Conservation (phyloP, 35 echinoderm and acorn worm genomes). For the Diadema setosum region DNA sequence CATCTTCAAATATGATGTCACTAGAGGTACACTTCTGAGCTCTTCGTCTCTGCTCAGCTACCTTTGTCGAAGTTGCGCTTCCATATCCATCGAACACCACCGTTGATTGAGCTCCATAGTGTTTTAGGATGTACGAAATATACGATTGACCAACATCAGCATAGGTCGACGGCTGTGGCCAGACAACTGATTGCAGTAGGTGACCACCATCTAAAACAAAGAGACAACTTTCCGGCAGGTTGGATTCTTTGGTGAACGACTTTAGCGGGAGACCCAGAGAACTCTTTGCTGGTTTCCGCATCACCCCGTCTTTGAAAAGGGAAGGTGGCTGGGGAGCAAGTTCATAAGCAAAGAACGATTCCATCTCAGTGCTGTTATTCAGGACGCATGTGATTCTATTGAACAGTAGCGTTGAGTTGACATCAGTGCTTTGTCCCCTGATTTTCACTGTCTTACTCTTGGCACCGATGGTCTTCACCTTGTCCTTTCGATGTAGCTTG, state of each 20-base stretch:
- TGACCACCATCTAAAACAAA: slow-evolving; percentile 62
- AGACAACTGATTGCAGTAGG: slow-evolving; percentile 49
- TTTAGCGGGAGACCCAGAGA: too few species aligned
- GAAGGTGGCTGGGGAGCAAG: neutral
- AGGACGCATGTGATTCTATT: slow-evolving; percentile 36
- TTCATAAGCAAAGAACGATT: slow-evolving; percentile 52
- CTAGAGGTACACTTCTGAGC: too few species aligned
- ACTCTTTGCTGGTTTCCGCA: too few species aligned
- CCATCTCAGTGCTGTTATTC: slow-evolving; percentile 39
- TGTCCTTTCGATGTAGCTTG: neutral
- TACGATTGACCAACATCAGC: slow-evolving; percentile 16
- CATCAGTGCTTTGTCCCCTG: slow-evolving; percentile 18
- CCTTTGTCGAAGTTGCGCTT: too few species aligned
- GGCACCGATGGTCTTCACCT: too few species aligned
- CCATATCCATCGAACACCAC: too few species aligned
- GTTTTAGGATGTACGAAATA: slow-evolving; percentile 27
- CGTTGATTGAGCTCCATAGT: too few species aligned
- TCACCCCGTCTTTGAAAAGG: slow-evolving; percentile 17
- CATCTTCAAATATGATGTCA: too few species aligned
- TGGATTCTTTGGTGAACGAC: slow-evolving; percentile 30
- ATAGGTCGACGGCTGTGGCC: slow-evolving; percentile 48
- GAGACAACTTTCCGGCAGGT: slow-evolving; percentile 24
- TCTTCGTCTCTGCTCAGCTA: too few species aligned
- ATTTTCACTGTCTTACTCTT: slow-evolving; percentile 45
- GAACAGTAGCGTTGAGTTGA: slow-evolving; percentile 31